Percentiles rank a stretch among this genome's conserved stretches.
These are phyloP conservation scores for Barbus barbus DNA, from an alignment of 2,113 vertebrate genomes.

Conservation along the genomic window DNA sequence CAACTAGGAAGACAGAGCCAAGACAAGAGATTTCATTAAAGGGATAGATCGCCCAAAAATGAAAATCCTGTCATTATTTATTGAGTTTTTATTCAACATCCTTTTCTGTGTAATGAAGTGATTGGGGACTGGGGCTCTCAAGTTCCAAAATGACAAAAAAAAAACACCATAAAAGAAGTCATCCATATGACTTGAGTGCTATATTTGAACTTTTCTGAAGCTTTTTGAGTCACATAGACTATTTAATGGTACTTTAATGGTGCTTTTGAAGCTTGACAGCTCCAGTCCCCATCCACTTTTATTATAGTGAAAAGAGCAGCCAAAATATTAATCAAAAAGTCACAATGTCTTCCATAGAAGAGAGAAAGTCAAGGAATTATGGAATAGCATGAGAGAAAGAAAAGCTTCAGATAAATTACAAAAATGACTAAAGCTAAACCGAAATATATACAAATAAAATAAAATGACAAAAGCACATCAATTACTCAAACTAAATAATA, in stretches of 20 bases:
- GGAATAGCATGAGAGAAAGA: no score
- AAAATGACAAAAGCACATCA: no score
- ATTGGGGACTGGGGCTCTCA: background rate
- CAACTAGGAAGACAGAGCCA: conserved; percentile 64
- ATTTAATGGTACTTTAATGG: background rate
- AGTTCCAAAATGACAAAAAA: background rate
- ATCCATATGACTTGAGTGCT: background rate
- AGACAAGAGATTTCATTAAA: background rate
- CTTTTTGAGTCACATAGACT: background rate
- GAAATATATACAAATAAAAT: no score
- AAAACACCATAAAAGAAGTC: background rate
- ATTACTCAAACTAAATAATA: background rate
- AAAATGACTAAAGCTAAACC: no score
- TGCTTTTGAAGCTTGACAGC: background rate
- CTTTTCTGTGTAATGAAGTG: background rate
- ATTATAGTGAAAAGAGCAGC: background rate
- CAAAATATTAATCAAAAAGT: background rate
- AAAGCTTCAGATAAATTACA: background rate
- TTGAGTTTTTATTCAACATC: no score
- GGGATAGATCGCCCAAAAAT: background rate
- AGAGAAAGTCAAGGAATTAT: background rate
- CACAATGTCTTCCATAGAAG: background rate
- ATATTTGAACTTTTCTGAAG: background rate
- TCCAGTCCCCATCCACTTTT: background rate
- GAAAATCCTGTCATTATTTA: background rate